Evolutionary conservation across 2,113 vertebrate genomes (phyloP), one percentile per base, ranked within the genome.

Genomic region (Nerophis lumbriciformis): DNA sequence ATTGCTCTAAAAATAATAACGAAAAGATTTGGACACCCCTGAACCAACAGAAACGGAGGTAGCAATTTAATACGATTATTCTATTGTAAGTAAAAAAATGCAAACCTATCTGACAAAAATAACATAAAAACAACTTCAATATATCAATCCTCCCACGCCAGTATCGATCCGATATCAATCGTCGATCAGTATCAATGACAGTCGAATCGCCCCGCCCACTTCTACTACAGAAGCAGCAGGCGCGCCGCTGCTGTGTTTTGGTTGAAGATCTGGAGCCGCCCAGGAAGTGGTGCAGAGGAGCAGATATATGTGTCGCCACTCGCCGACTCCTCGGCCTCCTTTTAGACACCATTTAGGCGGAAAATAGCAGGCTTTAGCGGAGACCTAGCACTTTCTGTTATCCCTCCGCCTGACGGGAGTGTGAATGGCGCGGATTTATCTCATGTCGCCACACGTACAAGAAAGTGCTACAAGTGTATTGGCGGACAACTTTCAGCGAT

Each of bases 201-300:
- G 1, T 42, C 5, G 11, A 45, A 12, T 12, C 42, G 42, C 3
- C 42, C 42, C 42, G 9, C 42, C 42, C 42, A 45, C 42, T 11
- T 45, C 42, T 1, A 45, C 28, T 28, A 11, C 42, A 45, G 42
- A 45, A 45, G 42, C 7, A 45, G 42, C 42, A 45, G 42, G 38
- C 38, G 38, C 38, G 8, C 6, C 35, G 13, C 6, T 5, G 10
- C 51, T 57, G 53, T 14, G 54, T 45, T 57, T 44, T 57, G n/a
- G 44, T 44, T 39, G 44, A 53, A 57, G n/a, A 57, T 16, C 35
- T 16, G 77, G 88, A 84, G 59, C 86, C 90, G 87, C 88, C 90
- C 90, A 88, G 90, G 90, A 91, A 91, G 88, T 61, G 16, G 19
- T 45, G 38, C 38, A 21, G n/a, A 57, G 44, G 55, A 44, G 10